Conservation (phyloP, 2,797 vertebrate species). For the Rhinatrema bivittatum region DNA sequence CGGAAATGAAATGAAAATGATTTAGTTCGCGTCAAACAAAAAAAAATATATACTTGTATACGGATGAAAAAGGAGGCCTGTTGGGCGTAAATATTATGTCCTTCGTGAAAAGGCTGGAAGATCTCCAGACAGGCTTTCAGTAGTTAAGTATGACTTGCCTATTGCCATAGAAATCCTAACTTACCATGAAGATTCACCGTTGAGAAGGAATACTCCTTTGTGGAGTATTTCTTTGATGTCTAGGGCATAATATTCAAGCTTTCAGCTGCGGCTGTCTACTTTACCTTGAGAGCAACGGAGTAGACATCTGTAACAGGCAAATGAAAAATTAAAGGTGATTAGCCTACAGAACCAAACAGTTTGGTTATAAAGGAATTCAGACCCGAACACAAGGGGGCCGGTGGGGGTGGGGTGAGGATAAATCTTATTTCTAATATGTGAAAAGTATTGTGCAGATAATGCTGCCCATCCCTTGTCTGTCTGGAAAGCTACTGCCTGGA, state of each 20-base stretch:
- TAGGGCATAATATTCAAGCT: slow-evolving; percentile 80
- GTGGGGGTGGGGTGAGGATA: slow-evolving; percentile 39
- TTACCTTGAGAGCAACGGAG: slow-evolving; percentile 76
- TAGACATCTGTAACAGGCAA: slow-evolving; percentile 75
- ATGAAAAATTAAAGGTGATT: slow-evolving; percentile 77
- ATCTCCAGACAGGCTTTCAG: slow-evolving; percentile 85
- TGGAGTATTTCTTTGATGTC: slow-evolving; percentile 91
- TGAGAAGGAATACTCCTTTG: slow-evolving; percentile 96
- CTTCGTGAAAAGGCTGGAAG: slow-evolving; percentile 82
- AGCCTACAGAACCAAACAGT: slow-evolving; percentile 46
- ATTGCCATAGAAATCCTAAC: slow-evolving; percentile 99
- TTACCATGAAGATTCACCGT: slow-evolving; percentile 99
- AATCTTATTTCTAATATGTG: slow-evolving; percentile 18
- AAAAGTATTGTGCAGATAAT: slow-evolving; percentile 18
- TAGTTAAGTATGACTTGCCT: slow-evolving; percentile 95
- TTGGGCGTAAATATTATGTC: slow-evolving; percentile 93
- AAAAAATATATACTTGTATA: slow-evolving; percentile 74
- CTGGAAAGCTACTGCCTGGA: too few relatives aligned
- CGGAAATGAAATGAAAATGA: slow-evolving; percentile 72
- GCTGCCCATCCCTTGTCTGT: slow-evolving; percentile 1
- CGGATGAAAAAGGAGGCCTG: slow-evolving; percentile 77
- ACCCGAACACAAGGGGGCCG: slow-evolving; percentile 13
- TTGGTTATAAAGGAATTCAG: slow-evolving; percentile 45
- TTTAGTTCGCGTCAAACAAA: slow-evolving; percentile 67
- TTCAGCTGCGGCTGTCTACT: slow-evolving; percentile 82